Base-by-base conservation (phyloP, 1,140 invertebrate genomes). In the Brachionus calyciflorus region DNA sequence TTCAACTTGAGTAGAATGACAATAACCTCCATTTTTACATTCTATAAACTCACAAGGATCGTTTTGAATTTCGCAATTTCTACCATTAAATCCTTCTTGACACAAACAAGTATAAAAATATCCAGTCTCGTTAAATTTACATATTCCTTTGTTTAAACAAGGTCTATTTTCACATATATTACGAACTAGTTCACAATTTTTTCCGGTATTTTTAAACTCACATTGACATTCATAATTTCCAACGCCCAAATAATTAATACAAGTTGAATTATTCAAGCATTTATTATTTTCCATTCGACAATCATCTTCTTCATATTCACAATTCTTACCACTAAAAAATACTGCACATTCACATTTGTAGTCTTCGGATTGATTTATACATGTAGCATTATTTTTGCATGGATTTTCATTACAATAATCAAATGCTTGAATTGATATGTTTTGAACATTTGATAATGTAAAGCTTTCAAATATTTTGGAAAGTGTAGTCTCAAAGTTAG, bases 151-250 rank as follows among this genome's bases (percentile, higher is more conserved):
- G n/a, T 73, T 73, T 21, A 73, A 12, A 55, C 69, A 73, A 28
- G 51, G 69, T 6, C 21, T 9, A 26, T 30, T 30, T 9, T 73
- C 69, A 24, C 69, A 73, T n/a, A 41, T 12, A 33, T 53, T 55
- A 14, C 5, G 30, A 40, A 40, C 12, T 0, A 6, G 14, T 41
- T 73, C 10, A 40, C 69, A 73, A 51, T 51, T 40, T 51, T 73
- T 73, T 17, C 69, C 69, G 17, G 1, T 51, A 55, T 40, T 40
- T 37, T 30, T 30, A 19, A n/a, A n/a, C 19, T 24, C 44, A 55
- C 69, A 73, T 37, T 73, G 19, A n/a, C 69, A 73, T 51, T 12
- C 51, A 73, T 51, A 73, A 17, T 73, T 73, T 21, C 46, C 46
- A 10, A 14, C 33, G 2, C 69, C 69, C 10, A 73, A 30, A 49